Percentiles rank a stretch among this genome's conserved stretches.
Evolutionary conservation across 2,797 vertebrate genomes (phyloP).

Genomic region (Champsocephalus esox): DNA sequence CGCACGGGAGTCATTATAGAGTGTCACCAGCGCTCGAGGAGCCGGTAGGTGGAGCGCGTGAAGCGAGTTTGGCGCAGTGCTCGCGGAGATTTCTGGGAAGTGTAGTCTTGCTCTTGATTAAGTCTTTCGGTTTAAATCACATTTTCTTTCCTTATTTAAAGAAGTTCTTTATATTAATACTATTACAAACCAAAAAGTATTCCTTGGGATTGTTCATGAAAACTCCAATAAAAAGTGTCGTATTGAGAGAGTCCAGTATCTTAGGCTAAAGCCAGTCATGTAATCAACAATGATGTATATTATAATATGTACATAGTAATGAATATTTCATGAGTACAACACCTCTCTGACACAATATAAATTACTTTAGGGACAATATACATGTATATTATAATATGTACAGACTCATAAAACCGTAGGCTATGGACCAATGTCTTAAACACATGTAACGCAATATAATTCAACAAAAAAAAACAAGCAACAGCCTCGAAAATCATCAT

Average conservation of each 20-base stretch:
- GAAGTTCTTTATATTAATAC: too few species aligned
- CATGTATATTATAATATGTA: neutral
- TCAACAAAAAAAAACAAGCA: neutral
- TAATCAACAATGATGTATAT: too few species aligned
- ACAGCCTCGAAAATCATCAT: neutral
- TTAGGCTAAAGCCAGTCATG: too few species aligned
- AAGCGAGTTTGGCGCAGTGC: slow-evolving; percentile 75
- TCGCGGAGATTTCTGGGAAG: slow-evolving; percentile 67
- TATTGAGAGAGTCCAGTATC: too few species aligned
- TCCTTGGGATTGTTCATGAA: too few species aligned
- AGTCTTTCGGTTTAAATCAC: neutral
- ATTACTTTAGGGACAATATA: neutral
- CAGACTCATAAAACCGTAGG: neutral
- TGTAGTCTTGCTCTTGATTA: slow-evolving; percentile 54
- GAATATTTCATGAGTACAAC: neutral
- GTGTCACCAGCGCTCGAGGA: slow-evolving; percentile 14
- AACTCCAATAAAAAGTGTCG: too few species aligned
- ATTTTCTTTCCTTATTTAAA: too few species aligned
- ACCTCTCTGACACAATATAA: neutral
- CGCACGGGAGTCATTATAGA: slow-evolving; percentile 35
- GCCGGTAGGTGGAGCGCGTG: slow-evolving; percentile 81
- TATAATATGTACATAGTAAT: too few species aligned
- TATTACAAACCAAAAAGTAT: too few species aligned
- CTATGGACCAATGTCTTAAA: neutral
- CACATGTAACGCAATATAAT: neutral